A percentile compares a stretch with the other conserved stretches of the same genome.
phyloP scores from a whole-genome alignment of 1,140 invertebrate genomes.

The Brachionus koreanus region DNA sequence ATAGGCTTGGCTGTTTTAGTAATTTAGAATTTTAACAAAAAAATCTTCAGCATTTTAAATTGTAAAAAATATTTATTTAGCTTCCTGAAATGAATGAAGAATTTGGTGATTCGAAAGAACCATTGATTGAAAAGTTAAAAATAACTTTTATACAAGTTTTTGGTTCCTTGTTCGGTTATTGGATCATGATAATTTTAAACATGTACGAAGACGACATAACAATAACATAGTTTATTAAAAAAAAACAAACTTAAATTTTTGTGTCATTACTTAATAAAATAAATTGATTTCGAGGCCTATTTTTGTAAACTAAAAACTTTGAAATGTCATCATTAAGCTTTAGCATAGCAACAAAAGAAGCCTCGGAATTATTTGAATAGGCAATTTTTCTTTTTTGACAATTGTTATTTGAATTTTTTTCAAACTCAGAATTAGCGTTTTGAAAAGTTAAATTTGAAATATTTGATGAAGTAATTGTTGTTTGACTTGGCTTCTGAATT shows the following conservation, averaged over 20 bases:
- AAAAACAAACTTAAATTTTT: not conserved
- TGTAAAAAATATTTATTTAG: slow-evolving; percentile 12
- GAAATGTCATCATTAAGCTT: not conserved
- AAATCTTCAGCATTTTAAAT: not conserved
- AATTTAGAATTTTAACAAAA: slow-evolving; percentile 47
- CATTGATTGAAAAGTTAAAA: slow-evolving; percentile 34
- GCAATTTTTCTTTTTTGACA: not conserved
- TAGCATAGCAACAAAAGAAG: slow-evolving; percentile 4
- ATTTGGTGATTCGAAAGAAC: slow-evolving; percentile 33
- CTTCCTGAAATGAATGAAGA: slow-evolving; percentile 44
- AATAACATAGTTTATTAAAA: not conserved
- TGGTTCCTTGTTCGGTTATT: not conserved
- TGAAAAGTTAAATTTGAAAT: not conserved
- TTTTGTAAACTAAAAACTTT: not conserved
- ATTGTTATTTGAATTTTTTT: not conserved
- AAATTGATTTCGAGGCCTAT: slow-evolving; percentile 12
- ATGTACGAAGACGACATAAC: slow-evolving; percentile 42
- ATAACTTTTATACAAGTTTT: slow-evolving; percentile 43
- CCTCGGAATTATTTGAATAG: not conserved
- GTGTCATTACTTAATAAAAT: not conserved
- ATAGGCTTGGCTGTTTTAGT: slow-evolving; percentile 67
- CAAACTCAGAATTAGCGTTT: not conserved
- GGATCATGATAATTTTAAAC: slow-evolving; percentile 28
- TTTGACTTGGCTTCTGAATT: not conserved
- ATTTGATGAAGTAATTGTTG: not conserved